Conservation (phyloP, 2,888 invertebrate species). For the Agonopterix alstromeriana region DNA sequence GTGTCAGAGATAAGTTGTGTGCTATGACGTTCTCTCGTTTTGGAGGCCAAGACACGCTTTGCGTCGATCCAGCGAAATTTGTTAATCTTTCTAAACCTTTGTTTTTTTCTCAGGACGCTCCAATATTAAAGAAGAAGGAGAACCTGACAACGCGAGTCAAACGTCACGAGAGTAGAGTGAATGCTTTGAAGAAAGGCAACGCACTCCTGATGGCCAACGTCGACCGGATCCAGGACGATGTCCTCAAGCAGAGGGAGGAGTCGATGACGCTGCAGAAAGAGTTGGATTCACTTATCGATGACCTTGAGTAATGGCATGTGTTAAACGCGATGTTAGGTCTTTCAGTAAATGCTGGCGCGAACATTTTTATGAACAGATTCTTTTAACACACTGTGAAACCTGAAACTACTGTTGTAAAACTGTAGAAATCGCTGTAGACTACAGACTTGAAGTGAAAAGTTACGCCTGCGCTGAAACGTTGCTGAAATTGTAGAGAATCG, state of each 20-base stretch:
- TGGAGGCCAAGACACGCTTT: too few relatives aligned
- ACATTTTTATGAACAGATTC: too few relatives aligned
- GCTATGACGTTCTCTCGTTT: too few relatives aligned
- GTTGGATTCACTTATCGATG: conserved; percentile 89
- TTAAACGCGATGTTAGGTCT: background rate
- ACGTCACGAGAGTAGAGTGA: conserved; percentile 86
- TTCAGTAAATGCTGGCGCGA: background rate
- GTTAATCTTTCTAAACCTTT: too few relatives aligned
- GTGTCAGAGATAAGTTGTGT: too few relatives aligned
- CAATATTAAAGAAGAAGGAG: conserved; percentile 80
- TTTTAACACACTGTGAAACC: too few relatives aligned
- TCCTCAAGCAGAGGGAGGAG: conserved; percentile 88
- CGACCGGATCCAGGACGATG: conserved; percentile 90
- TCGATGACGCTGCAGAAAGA: conserved; percentile 87
- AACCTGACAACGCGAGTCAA: conserved; percentile 81
- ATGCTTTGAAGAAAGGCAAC: conserved; percentile 91
- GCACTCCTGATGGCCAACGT: conserved; percentile 91
- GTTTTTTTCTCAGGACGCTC: conserved; percentile 72
- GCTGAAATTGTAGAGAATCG: too few relatives aligned
- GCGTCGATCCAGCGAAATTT: too few relatives aligned
- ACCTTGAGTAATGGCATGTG: conserved; percentile 79
- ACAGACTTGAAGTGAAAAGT: background rate
- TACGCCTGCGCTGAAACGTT: too few relatives aligned
- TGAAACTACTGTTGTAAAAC: too few relatives aligned
- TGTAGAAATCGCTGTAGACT: background rate